phyloP scores from a whole-genome alignment of 2,888 invertebrate species.

The Calameuta pallipes region DNA sequence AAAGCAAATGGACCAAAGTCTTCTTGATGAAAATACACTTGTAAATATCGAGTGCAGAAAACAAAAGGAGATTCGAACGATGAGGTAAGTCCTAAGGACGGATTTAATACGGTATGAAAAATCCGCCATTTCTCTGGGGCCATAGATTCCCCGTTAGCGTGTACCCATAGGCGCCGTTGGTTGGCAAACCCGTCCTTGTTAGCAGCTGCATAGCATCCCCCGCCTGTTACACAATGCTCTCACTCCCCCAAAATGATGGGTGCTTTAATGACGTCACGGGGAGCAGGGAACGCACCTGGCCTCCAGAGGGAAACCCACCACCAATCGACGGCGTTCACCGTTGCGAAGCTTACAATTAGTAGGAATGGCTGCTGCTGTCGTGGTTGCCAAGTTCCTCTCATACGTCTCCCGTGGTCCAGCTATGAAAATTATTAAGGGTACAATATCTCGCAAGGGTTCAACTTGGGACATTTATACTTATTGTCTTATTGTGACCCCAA shows the following conservation, averaged over 20 bases:
- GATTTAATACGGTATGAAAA: conserved; percentile 4
- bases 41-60: not conserved
- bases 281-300: conserved; percentile 60
- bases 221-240: conserved; percentile 60
- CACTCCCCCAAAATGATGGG: conserved; percentile 49
- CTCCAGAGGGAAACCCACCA: conserved; percentile 36
- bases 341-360: not conserved
- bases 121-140: conserved; percentile 39
- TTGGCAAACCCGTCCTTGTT: conserved; percentile 56
- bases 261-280: conserved; percentile 64
- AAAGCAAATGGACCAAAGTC: not conserved
- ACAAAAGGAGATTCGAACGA: not conserved
- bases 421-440: not conserved
- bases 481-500: not conserved
- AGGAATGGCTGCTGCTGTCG: not conserved
- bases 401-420: not conserved
- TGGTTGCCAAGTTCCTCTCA: not conserved
- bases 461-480: not conserved
- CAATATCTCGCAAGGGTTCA: not conserved
- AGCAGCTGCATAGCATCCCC: conserved; percentile 64
- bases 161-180: conserved; percentile 20
- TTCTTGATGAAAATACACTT: not conserved
- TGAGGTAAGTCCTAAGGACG: not conserved
- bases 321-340: conserved; percentile 48
- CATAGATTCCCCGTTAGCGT: conserved; percentile 26